Evolutionary conservation across 64 coral and sea anemone species (phyloP), one percentile per base, ranked within the genome.

Genomic region (Astreopora myriophthalma): DNA sequence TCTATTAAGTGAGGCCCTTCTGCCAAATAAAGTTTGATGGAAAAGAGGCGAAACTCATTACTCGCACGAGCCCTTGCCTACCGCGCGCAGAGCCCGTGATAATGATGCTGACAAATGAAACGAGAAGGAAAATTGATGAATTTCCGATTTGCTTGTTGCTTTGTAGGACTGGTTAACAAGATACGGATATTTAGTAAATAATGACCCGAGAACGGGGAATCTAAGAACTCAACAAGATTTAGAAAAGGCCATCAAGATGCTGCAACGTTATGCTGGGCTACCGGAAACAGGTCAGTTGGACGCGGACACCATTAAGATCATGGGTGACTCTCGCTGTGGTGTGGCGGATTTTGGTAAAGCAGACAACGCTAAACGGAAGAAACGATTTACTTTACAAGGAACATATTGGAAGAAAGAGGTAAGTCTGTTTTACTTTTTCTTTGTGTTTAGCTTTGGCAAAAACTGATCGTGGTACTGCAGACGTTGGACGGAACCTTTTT

Each of bases 341-440:
- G 55, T 96, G 20, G 63, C 79, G 22, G 97, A 99, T 28, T 73
- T 87, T 55, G 90, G 94, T 1, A 84, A 60, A 3, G 13, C 91
- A n/a, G 90, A 95, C 42, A 87, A 87, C 6, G 34, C 73, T 10
- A 64, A 64, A 26, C 80, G 91, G 24, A 90, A 84, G 38, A 60
- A 85, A 48, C 71, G 97, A 70, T 96, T 88, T 38, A 77, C 80
- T 46, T 38, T 99, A 6, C 94, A 99, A 67, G 97, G 97, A 22
- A 88, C 86, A 4, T 46, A 57, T 8, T 99, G 97, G 97, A 85
- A 96, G 31, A 99, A 99, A 57, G 93, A 91, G 68, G 97, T 99
- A 86, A 51, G 52, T 29, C 1, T 74, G 24, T n/a, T n/a, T n/a
- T n/a, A n/a, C n/a, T n/a, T n/a, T n/a, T n/a, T n/a, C n/a, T n/a